Evolutionary conservation across 2,888 invertebrate genomes (phyloP), one percentile per base, ranked within the genome.

Genomic region (Dorcus parallelipipedus): DNA sequence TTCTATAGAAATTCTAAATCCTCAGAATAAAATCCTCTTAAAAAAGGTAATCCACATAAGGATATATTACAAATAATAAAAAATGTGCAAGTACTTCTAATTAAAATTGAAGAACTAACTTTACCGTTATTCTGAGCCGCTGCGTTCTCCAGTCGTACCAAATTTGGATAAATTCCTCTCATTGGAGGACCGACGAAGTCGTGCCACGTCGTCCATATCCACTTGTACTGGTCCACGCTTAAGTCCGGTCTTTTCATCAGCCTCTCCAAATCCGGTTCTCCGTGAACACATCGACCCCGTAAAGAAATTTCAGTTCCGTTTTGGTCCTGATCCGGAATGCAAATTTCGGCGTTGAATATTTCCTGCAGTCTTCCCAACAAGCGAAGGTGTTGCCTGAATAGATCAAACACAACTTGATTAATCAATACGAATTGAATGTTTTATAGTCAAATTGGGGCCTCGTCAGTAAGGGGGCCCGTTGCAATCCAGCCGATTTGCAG

Each of bases 191-290:
- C 86, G 6, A 87, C 83, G 9, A 79, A 82, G 62, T 86, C 79
- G 61, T 89, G 80, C 89, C 90, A 91, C 4, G 78, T 77, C 10
- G 79, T 71, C 91, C 91, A 91, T 0, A 84, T 77, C 83, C 84
- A 85, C 61, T 67, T 66, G 38, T 71, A 60, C 49, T 74, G 69
- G 9, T 71, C 67, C 1, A 70, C 52, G 59, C 62, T 71, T 17
- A 74, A 58, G 64, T 74, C 71, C 3, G 53, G 60, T 52, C 76
- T 74, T 10, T 78, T 75, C 83, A 88, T 86, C 45, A 88, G 67
- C 9, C 77, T 77, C 50, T 85, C 84, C 65, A 89, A 76, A 67
- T 87, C 86, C 0, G 81, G 81, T 71, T 89, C 88, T 0, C 85
- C 86, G 59, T 79, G 78, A 40, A 86, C 77, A 72, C 88, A 88